A percentile compares a stretch with the other conserved stretches of the same genome.
phyloP scores from a whole-genome alignment of 2,888 invertebrate species.

The Drosophila limbata region DNA sequence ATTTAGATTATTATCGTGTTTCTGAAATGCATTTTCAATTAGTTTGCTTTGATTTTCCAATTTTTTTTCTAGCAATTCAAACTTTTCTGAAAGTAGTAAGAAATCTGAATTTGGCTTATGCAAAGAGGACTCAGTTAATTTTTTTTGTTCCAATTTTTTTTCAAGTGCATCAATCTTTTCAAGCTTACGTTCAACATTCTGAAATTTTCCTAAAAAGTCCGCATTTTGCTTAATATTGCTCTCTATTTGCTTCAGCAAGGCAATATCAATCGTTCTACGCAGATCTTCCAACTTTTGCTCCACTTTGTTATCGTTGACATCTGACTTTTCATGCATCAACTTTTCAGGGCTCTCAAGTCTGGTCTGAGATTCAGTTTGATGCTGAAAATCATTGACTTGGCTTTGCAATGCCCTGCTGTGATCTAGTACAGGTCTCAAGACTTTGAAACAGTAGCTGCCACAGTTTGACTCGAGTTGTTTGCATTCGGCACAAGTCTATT shows the following conservation, averaged over 20 bases:
- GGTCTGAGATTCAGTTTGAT: neutral
- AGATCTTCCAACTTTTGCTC: neutral
- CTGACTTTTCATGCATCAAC: neutral
- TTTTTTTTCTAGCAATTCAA: too few species aligned
- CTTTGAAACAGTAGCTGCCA: conserved; percentile 3
- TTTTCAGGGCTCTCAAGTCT: neutral
- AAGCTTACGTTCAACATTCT: neutral
- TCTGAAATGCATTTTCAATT: too few species aligned
- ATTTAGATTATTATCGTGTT: too few species aligned
- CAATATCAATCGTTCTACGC: neutral
- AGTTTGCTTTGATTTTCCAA: too few species aligned
- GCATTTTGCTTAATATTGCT: neutral
- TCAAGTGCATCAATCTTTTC: neutral
- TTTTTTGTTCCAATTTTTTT: too few species aligned
- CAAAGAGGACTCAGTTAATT: too few species aligned
- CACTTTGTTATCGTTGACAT: neutral
- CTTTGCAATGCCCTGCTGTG: conserved; percentile 2
- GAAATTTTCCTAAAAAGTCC: neutral
- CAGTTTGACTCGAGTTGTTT: conserved; percentile 1
- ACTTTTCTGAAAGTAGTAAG: too few species aligned
- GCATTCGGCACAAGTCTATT: neutral
- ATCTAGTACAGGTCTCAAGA: conserved; percentile 3
- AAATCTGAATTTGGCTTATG: too few species aligned
- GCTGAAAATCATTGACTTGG: neutral
- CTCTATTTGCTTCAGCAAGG: neutral